A percentile compares a stretch with the other conserved stretches of the same genome.
These are phyloP conservation scores for Girardinus metallicus DNA, from an alignment of 2,797 vertebrate species.

Conservation along the genomic window DNA sequence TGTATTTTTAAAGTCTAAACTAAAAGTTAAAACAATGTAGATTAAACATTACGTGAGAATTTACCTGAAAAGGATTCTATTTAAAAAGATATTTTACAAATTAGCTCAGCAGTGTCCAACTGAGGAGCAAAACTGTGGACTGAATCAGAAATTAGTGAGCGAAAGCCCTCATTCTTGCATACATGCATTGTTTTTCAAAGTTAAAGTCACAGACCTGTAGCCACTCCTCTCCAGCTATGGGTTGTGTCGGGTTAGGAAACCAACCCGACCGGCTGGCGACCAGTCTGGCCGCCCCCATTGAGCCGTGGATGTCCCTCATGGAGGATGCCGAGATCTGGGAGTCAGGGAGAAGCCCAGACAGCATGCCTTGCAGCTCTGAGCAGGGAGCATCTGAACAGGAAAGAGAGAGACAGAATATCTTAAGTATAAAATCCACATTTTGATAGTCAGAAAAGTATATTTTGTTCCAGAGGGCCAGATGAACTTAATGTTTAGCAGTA, in stretches of 20 bases:
- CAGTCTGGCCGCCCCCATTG: slow-evolving; percentile 89
- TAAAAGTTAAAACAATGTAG: neutral
- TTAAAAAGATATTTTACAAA: neutral
- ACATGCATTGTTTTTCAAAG: neutral
- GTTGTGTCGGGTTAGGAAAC: slow-evolving; percentile 90
- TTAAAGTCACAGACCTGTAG: slow-evolving; percentile 78
- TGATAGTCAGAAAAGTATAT: neutral
- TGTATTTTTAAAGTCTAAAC: neutral
- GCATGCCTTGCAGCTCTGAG: slow-evolving; percentile 95
- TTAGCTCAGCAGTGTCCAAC: neutral
- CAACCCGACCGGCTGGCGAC: slow-evolving; percentile 96
- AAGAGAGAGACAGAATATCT: neutral
- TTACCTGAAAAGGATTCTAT: neutral
- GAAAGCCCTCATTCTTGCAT: neutral
- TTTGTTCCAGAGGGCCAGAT: neutral
- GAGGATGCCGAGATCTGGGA: slow-evolving; percentile 95
- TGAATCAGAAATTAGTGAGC: neutral
- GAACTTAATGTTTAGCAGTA: neutral
- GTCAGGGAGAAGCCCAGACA: slow-evolving; percentile 93
- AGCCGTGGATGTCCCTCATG: slow-evolving; percentile 93
- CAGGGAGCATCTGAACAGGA: slow-evolving; percentile 88
- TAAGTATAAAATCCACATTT: neutral
- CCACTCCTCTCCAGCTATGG: slow-evolving; percentile 94
- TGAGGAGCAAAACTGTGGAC: neutral
- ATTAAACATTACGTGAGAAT: neutral